Evolutionary conservation across 2,797 vertebrate genomes (phyloP), one percentile per base, ranked within the genome.

Genomic region (Xenentodon cancila): DNA sequence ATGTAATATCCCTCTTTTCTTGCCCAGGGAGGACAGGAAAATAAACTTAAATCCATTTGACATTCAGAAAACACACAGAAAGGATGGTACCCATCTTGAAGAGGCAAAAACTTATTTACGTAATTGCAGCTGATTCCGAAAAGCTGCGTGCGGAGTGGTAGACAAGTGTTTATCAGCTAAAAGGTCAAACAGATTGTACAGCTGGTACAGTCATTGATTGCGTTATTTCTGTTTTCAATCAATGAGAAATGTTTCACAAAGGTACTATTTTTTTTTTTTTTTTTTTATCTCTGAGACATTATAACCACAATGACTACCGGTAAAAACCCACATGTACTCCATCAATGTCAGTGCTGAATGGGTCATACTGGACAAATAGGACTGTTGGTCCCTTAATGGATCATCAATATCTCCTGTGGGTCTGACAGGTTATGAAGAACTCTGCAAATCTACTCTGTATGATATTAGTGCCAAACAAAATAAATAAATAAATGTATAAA

Each of bases 351-450:
- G 62, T 16, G 30, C 22, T 25, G 17, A 49, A 46, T 1, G 32
- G 22, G 64, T 46, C 53, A 46, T 40, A 51, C 21, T 37, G 56
- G 5, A 4, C 56, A 56, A 18, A 63, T 30, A 55, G 73, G 51
- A 65, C 51, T 45, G 45, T 6, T 49, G 54, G 51, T 45, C 51
- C 66, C 15, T n/a, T 62, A 9, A 37, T 66, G 71, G 75, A 69
- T 79, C 80, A 63, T 75, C 72, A 81, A 90, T 89, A 70, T 25
- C 47, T 75, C 84, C 79, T 66, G 6, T 7, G 67, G 68, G 74
- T 51, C 44, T 9, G 43, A 13, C 43, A 51, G 73, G 34, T 37
- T 37, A 12, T 13, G 46, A 47, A 85, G 89, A 90, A 86, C n/a
- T 15, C 7, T 1, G 16, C 25, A 13, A 61, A 83, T 92, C 79